phyloP scores from a whole-genome alignment of 2,888 invertebrate genomes.

The Mesopsocus fuscifrons region DNA sequence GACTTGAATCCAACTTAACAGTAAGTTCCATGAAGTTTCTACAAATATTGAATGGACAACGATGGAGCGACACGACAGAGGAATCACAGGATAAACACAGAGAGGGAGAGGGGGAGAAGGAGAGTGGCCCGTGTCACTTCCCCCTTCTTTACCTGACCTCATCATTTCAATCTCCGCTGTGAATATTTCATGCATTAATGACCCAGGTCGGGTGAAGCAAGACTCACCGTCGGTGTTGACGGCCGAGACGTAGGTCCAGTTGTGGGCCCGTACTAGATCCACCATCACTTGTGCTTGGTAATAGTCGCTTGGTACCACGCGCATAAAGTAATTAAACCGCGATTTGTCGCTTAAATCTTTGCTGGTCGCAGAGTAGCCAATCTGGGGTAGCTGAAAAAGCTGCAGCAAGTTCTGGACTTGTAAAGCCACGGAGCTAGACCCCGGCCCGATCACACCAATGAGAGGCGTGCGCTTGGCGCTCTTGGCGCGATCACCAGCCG shows the following conservation, averaged over 20 bases:
- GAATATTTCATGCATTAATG: too few relatives aligned
- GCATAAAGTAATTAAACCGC: conserved; percentile 53
- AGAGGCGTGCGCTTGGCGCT: conserved; percentile 11
- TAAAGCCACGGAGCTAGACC: conserved; percentile 47
- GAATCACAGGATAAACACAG: too few relatives aligned
- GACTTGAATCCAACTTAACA: too few relatives aligned
- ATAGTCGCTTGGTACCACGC: conserved; percentile 59
- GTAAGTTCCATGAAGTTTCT: too few relatives aligned
- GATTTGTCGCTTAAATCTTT: conserved; percentile 55
- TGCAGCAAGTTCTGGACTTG: conserved; percentile 61
- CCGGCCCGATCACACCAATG: conserved; percentile 45
- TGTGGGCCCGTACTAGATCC: conserved; percentile 42
- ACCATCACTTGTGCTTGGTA: conserved; percentile 57
- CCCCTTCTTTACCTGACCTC: too few relatives aligned
- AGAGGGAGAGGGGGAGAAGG: too few relatives aligned
- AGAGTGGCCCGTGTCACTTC: too few relatives aligned
- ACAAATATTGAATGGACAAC: too few relatives aligned
- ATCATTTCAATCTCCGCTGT: too few relatives aligned
- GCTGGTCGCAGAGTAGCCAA: conserved; percentile 60
- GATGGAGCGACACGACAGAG: too few relatives aligned
- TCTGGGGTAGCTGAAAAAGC: conserved; percentile 38
- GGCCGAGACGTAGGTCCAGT: conserved; percentile 63
- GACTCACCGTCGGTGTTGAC: conserved; percentile 52
- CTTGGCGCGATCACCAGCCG: background rate
- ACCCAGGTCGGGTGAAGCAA: too few relatives aligned